Evolutionary conservation across 2,888 invertebrate genomes (phyloP), one percentile per base, ranked within the genome.

Genomic region (Nezara viridula): DNA sequence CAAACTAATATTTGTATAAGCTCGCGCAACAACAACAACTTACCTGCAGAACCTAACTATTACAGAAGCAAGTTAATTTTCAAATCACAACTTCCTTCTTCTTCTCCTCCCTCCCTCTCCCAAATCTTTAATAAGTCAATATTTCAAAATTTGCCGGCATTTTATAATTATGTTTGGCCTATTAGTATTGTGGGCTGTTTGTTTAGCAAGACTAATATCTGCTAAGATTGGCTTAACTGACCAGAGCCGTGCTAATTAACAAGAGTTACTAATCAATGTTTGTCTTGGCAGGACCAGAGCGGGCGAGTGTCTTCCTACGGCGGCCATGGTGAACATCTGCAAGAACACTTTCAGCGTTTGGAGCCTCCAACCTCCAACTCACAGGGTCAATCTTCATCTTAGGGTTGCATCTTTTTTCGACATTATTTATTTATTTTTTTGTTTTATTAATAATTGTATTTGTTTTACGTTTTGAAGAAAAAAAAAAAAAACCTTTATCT

Each of bases 311-410:
- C 81, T 81, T 81, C 81, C 81, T 44, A 81, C 21, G 81, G 77
- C 77, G 32, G 81, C 81, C 24, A 81, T 47, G 44, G 81, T 81
- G 44, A 81, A 47, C 44, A 81, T 44, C 81, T 81, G 12, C 44
- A 81, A 77, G 77, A 77, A 77, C 77, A 77, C 40, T 77, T 77
- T 77, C 40, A 77, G 77, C 40, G 77, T 77, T 77, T 77, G 77
- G 40, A 81, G 81, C 81, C 44, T 40, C 7, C 44, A n/a, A 81
- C 81, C 81, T 47, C 81, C 81, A 81, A 81, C 44, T 81, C 81
- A 81, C 81, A 81, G 81, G 81, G 81, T 81, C 81, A 81, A 81
- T 44, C 81, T 81, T 81, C 81, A 81, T 81, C 10, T 40, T 77
- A 77, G 77, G 40, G 77, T 44, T 77, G 24, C 77, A 77, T 27